Evolutionary conservation across 2,797 vertebrate species (phyloP), one percentile per base, ranked within the genome.

Genomic region (Phalloptychus januarius): DNA sequence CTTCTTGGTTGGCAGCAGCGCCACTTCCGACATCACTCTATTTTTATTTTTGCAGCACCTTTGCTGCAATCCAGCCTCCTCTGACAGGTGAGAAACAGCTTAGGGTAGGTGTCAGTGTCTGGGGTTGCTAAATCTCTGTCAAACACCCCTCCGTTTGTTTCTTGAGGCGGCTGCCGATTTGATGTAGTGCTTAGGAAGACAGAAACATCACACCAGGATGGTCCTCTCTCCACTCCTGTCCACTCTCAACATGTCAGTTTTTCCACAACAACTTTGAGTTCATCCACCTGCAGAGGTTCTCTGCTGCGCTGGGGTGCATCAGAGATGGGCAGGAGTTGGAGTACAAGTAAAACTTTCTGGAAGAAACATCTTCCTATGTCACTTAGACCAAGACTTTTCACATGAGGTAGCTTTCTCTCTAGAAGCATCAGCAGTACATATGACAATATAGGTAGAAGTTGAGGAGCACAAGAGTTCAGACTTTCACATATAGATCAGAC

Each of bases 151-250:
- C 40, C 25, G 33, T 48, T 71, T 58, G 61, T 48, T 72, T 40
- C 61, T 69, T 15, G 40, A 11, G 44, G 33, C 33, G 50, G 38
- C 52, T 61, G 42, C 18, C 7, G 7, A 28, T 38, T 74, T 75
- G 54, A 71, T 46, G 18, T 63, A 2, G 16, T 56, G 79, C 44
- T 61, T 80, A 48, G 52, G 61, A 80, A 50, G 42, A 75, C 23
- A 63, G 73, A 56, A 75, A 44, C 45, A 38, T 52, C 73, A 71
- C 78, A 58, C 40, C 33, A 20, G 36, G 46, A 73, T 61, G 44
- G 38, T 67, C 15, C 58, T 72, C 54, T 76, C 36, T 36, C 46
- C 36, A 65, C 42, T 72, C 28, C 36, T 63, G 74, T 76, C 56
- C 33, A 61, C 74, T 31, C 56, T 71, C 20, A 50, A 42, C 54